phyloP scores from a whole-genome alignment of 2,113 vertebrate genomes.

The Natator depressus region DNA sequence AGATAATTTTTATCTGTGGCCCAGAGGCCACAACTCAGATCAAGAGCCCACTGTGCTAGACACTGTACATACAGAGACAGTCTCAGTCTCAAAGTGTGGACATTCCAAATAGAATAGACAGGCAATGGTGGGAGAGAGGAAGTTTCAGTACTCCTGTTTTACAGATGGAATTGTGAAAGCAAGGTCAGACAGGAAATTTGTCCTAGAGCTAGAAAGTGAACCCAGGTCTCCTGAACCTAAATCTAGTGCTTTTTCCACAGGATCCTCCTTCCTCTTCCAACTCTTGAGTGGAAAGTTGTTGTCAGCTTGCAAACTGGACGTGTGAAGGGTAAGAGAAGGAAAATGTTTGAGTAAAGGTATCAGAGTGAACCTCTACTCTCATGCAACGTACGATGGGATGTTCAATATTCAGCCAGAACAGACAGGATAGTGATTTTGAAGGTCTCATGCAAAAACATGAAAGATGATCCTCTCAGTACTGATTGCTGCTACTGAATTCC shows the following conservation, averaged over 20 bases:
- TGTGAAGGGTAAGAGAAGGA: background rate
- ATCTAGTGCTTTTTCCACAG: background rate
- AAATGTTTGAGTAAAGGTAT: background rate
- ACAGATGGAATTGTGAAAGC: background rate
- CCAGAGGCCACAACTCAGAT: background rate
- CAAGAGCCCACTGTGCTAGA: background rate
- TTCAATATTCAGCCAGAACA: background rate
- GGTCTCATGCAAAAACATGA: conserved; percentile 37
- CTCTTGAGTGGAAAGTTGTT: background rate
- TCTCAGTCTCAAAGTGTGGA: background rate
- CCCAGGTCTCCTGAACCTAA: background rate
- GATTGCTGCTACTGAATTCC: background rate
- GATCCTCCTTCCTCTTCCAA: background rate
- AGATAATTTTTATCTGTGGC: background rate
- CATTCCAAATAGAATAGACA: background rate
- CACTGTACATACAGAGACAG: background rate
- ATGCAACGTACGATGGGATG: background rate
- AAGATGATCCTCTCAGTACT: background rate
- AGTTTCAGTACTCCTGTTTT: background rate
- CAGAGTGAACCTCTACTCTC: background rate
- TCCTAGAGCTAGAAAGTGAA: background rate
- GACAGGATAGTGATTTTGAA: background rate
- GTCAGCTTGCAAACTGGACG: background rate
- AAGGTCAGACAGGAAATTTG: background rate
- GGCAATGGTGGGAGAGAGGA: background rate